These are phyloP conservation scores for Bubalus kerabau DNA, from an alignment of 2,113 vertebrate species.

Conservation along the genomic window DNA sequence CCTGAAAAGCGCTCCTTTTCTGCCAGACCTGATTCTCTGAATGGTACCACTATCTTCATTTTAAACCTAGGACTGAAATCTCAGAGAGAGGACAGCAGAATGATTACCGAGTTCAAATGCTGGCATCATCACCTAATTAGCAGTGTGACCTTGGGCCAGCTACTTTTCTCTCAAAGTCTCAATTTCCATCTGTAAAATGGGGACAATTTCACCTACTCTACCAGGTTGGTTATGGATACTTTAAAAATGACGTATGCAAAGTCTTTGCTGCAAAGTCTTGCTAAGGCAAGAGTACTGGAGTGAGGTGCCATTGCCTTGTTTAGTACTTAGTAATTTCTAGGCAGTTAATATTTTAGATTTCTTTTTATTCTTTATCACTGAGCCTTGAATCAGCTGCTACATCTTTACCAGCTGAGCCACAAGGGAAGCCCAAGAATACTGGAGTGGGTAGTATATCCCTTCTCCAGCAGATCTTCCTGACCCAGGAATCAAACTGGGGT, in stretches of 20 bases:
- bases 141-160: not conserved
- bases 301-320: not conserved
- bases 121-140: not conserved
- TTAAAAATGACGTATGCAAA: not conserved
- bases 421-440: not conserved
- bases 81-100: not conserved
- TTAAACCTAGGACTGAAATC: not conserved
- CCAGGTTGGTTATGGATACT: not conserved
- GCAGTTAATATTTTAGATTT: not conserved
- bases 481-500: not conserved
- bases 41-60: not conserved
- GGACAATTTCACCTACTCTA: not conserved
- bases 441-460: not conserved
- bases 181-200: not conserved
- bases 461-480: not conserved
- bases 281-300: no score
- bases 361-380: not conserved
- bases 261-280: no score
- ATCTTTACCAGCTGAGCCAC: not conserved
- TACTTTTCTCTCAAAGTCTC: not conserved
- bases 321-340: not conserved
- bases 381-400: not conserved
- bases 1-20: not conserved
- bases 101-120: not conserved
- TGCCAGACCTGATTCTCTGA: not conserved